phyloP scores from a whole-genome alignment of 2,797 vertebrate species.

The Apogon talboti region DNA sequence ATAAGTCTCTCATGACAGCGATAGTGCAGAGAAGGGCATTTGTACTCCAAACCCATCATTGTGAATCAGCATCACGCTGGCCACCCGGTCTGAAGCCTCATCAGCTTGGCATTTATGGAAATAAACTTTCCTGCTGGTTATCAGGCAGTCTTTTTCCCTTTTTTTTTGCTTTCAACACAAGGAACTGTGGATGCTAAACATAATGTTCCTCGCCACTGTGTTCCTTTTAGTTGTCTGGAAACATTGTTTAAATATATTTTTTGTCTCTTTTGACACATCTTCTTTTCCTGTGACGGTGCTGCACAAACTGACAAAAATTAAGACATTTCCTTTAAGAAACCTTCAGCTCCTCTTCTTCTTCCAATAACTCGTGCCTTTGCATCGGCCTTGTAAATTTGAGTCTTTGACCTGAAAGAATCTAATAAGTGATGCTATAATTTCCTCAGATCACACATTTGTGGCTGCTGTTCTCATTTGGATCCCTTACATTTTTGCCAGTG shows the following conservation, averaged over 20 bases:
- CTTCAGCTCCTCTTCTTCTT: constrained; percentile 10
- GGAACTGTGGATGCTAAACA: constrained; percentile 10
- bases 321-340: not conserved
- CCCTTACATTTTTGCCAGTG: constrained; percentile 7
- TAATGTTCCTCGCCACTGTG: not conserved
- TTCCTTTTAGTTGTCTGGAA: constrained; percentile 23
- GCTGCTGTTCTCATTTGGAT: constrained; percentile 28
- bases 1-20: constrained; percentile 56
- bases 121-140: constrained; percentile 42
- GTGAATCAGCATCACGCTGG: constrained; percentile 52
- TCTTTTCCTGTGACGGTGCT: not conserved
- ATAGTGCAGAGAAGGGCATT: constrained; percentile 83
- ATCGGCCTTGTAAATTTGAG: constrained; percentile 25
- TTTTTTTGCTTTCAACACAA: constrained; percentile 4
- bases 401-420: constrained; percentile 25
- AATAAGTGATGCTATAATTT: constrained; percentile 49
- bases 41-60: constrained; percentile 62
- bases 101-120: constrained; percentile 51
- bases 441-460: constrained; percentile 27
- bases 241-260: constrained; percentile 6
- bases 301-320: constrained; percentile 8
- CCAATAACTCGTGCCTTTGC: constrained; percentile 10
- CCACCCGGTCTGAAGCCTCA: constrained; percentile 54
- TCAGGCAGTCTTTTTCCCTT: constrained; percentile 35
- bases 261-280: constrained; percentile 9